These are phyloP conservation scores for Anhinga anhinga DNA, from an alignment of 2,113 vertebrate genomes.

Conservation along the genomic window DNA sequence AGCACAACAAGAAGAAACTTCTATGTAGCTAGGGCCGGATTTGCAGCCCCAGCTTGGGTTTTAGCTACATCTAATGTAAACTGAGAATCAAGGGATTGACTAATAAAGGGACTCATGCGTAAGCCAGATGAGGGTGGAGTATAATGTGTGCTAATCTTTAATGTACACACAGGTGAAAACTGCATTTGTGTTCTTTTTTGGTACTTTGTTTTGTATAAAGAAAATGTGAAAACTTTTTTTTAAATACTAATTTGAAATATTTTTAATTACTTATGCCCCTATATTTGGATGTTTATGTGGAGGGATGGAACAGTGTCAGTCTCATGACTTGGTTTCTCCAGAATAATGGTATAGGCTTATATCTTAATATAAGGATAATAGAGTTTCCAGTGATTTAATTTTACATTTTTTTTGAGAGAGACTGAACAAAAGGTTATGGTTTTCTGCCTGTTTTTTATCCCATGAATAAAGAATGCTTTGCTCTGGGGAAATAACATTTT, in stretches of 20 bases:
- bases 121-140: constrained; percentile 11
- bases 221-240: not conserved
- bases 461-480: not conserved
- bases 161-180: not conserved
- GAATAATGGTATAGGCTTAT: not conserved
- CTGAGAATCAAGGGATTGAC: not conserved
- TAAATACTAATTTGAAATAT: not conserved
- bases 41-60: not conserved
- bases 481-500: constrained; percentile 24
- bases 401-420: not conserved
- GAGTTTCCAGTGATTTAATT: not conserved
- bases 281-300: not conserved
- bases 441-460: not conserved
- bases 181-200: not conserved
- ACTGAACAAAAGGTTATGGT: not conserved
- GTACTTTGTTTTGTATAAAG: not conserved
- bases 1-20: not conserved
- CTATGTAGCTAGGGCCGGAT: not conserved
- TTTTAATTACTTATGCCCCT: not conserved
- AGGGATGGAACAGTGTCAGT: not conserved
- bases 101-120: not conserved
- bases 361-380: not conserved
- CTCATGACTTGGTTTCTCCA: not conserved
- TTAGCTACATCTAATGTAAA: not conserved
- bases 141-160: not conserved